Evolutionary conservation across 1,140 invertebrate genomes (phyloP).

Genomic region (Pseudomyrmex sp.): DNA sequence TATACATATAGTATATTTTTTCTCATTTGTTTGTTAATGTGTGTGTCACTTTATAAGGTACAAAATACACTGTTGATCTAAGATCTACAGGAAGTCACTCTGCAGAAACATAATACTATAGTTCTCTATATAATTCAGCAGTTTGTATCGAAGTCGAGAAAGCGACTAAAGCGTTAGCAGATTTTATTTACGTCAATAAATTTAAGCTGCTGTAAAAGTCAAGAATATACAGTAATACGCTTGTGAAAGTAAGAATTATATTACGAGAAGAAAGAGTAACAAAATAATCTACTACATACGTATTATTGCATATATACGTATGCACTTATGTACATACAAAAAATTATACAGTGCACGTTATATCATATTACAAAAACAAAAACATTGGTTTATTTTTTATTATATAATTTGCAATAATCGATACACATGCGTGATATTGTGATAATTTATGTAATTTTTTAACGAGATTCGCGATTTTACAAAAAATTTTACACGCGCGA

Average conservation of each 20-base stretch:
- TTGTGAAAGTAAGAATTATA: conserved; percentile 52
- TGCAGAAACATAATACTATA: conserved; percentile 51
- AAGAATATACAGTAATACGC: conserved; percentile 34
- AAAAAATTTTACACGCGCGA: not conserved
- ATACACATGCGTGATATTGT: not conserved
- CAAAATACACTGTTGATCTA: conserved; percentile 9
- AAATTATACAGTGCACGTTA: not conserved
- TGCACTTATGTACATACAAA: not conserved
- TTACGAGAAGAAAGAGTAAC: not conserved
- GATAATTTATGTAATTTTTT: conserved; percentile 29
- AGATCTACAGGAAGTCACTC: conserved; percentile 37
- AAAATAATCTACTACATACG: not conserved
- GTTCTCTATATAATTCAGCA: conserved; percentile 61
- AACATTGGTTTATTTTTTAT: conserved; percentile 8
- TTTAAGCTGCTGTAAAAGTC: conserved; percentile 40
- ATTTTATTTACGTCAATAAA: conserved; percentile 59
- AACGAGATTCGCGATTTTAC: conserved; percentile 13
- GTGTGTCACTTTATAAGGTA: conserved; percentile 37
- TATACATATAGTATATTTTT: not conserved
- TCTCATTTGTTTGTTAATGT: conserved; percentile 26
- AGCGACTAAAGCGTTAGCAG: conserved; percentile 21
- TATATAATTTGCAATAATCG: conserved; percentile 61
- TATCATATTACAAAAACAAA: not conserved
- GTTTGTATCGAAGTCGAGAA: conserved; percentile 19
- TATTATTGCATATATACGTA: too few relatives aligned